These are phyloP conservation scores for Malaclemys terrapin DNA, from an alignment of 2,113 vertebrate genomes.

Conservation along the genomic window DNA sequence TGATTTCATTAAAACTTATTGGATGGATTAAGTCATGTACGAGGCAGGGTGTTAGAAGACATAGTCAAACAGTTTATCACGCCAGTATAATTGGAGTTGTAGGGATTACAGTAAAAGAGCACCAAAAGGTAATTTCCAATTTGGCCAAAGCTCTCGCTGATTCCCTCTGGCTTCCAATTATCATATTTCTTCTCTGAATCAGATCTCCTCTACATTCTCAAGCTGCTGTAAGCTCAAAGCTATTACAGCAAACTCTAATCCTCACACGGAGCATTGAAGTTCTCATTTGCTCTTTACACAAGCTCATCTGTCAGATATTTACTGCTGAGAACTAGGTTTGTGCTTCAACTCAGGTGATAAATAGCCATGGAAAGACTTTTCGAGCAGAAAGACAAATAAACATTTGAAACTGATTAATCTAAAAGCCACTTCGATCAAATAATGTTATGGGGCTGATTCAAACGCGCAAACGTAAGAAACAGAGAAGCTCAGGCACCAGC, in stretches of 20 bases:
- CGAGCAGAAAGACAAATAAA: constrained; percentile 65
- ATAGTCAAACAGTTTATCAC: constrained; percentile 56
- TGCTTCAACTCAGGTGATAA: constrained; percentile 68
- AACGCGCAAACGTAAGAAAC: background rate
- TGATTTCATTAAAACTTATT: constrained; percentile 68
- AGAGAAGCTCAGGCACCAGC: background rate
- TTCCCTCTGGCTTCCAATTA: constrained; percentile 70
- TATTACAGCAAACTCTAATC: constrained; percentile 52
- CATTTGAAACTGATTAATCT: constrained; percentile 64
- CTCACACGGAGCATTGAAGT: constrained; percentile 45
- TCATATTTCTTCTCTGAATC: constrained; percentile 74
- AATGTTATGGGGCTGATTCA: background rate
- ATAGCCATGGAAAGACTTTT: constrained; percentile 52
- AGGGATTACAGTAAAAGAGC: constrained; percentile 61
- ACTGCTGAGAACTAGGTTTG: constrained; percentile 44
- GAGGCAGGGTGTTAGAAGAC: constrained; percentile 55
- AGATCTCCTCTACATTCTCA: constrained; percentile 40
- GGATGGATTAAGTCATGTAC: constrained; percentile 44
- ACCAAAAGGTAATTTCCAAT: constrained; percentile 72
- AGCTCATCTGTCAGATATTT: constrained; percentile 70
- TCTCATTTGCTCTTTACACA: constrained; percentile 59
- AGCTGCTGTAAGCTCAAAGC: constrained; percentile 45
- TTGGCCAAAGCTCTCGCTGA: constrained; percentile 57
- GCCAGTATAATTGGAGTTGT: constrained; percentile 61
- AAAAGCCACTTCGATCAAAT: constrained; percentile 24